These are phyloP conservation scores for Tipula helvola DNA, from an alignment of 2,888 invertebrate genomes.

Conservation along the genomic window DNA sequence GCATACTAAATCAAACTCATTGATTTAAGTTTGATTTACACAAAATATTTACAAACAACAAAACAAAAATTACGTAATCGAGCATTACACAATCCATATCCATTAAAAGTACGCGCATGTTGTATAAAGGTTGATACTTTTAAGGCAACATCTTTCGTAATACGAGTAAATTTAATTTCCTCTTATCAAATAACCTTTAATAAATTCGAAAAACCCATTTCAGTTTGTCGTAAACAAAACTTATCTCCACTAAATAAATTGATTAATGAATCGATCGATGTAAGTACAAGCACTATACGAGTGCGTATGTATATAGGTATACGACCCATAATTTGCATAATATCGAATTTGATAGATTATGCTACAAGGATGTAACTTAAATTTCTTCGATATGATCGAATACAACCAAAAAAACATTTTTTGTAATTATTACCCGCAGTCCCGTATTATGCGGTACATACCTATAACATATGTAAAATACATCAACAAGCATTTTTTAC, in stretches of 20 bases:
- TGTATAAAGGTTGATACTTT: background rate
- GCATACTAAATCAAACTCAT: no score
- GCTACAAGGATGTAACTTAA: background rate
- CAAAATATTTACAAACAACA: background rate
- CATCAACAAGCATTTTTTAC: background rate
- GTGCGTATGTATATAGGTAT: background rate
- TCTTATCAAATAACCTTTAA: conserved; percentile 4
- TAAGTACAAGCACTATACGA: background rate
- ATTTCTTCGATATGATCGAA: background rate
- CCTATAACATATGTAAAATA: background rate
- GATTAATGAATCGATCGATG: background rate
- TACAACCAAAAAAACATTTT: background rate
- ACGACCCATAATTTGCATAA: background rate
- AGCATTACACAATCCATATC: background rate
- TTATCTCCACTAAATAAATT: background rate
- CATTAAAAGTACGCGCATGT: background rate
- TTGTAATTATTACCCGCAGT: background rate
- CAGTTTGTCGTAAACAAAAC: background rate
- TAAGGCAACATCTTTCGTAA: background rate
- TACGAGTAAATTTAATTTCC: background rate
- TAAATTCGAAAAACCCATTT: background rate
- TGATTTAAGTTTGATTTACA: background rate
- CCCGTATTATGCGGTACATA: background rate
- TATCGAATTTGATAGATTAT: background rate
- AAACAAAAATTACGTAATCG: background rate